A percentile compares a stretch with the other conserved stretches of the same genome.
These are phyloP conservation scores for Dipodomys stephensi DNA, from an alignment of 2,113 vertebrate genomes.

Conservation along the genomic window DNA sequence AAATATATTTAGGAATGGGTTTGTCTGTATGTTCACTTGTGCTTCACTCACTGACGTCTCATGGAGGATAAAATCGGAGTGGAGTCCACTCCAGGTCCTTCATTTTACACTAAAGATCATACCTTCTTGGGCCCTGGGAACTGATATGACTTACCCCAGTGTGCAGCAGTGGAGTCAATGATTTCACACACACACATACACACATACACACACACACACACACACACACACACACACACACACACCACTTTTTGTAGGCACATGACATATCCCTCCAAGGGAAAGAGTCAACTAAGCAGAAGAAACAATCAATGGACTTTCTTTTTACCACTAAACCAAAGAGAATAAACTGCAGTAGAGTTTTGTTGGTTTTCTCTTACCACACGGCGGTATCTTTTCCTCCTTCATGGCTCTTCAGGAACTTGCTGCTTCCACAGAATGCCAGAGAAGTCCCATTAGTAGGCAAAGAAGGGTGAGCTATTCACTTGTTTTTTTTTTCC, in stretches of 20 bases:
- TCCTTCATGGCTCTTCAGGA: neutral
- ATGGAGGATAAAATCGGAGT: neutral
- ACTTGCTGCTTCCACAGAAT: neutral
- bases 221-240: too few relatives aligned
- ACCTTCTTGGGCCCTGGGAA: neutral
- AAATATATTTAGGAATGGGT: neutral
- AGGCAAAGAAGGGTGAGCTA: neutral
- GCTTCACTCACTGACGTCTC: neutral
- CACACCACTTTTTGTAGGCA: too few relatives aligned
- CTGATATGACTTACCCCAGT: neutral
- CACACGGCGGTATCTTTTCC: neutral
- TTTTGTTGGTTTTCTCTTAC: neutral
- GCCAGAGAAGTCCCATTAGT: neutral
- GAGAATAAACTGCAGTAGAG: accelerated
- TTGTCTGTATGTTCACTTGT: neutral
- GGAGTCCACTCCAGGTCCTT: neutral
- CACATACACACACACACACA: too few relatives aligned
- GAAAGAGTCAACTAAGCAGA: neutral
- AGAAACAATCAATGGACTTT: neutral
- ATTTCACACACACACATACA: too few relatives aligned
- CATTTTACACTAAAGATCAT: neutral
- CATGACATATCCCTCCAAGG: neutral
- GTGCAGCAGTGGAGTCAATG: neutral
- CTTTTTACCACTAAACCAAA: neutral
- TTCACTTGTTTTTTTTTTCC: neutral